Percentiles rank a stretch among this genome's conserved stretches.
phyloP scores from a whole-genome alignment of 2,797 vertebrate species.

The Pogoniulus pusillus region DNA sequence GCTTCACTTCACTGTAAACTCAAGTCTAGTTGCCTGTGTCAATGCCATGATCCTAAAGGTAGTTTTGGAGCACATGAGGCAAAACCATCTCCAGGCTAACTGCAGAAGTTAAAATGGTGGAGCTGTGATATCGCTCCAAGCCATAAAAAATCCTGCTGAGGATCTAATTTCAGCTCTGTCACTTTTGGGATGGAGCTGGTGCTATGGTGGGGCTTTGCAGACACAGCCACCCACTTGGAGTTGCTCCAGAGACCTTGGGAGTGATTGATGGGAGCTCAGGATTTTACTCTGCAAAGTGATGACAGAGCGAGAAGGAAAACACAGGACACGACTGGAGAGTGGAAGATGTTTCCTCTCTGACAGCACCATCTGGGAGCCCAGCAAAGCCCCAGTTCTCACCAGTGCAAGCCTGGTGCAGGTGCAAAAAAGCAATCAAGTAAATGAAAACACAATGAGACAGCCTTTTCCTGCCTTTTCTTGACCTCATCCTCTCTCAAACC shows the following conservation, averaged over 20 bases:
- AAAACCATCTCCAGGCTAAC: not conserved
- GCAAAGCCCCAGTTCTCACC: constrained; percentile 53
- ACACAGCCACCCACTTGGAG: not conserved
- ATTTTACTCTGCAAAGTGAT: not conserved
- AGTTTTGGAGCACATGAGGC: not conserved
- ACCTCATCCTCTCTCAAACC: constrained; percentile 57
- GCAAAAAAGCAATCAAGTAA: constrained; percentile 40
- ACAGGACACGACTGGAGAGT: not conserved
- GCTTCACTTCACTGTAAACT: not conserved
- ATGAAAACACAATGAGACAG: constrained; percentile 20
- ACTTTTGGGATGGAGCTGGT: not conserved
- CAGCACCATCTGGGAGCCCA: not conserved
- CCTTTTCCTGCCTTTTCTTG: constrained; percentile 59
- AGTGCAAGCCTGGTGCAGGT: constrained; percentile 50
- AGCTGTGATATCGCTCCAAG: not conserved
- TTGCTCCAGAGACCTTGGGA: not conserved
- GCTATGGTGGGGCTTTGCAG: not conserved
- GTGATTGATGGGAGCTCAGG: not conserved
- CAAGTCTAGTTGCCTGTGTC: not conserved
- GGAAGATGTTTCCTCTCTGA: constrained; percentile 18
- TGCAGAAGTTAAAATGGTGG: not conserved
- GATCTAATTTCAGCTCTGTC: not conserved
- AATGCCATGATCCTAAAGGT: not conserved
- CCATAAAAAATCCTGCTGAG: not conserved
- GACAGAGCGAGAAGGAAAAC: constrained; percentile 43